A percentile compares a stretch with the other conserved stretches of the same genome.
Evolutionary conservation across 2,797 vertebrate genomes (phyloP).

Genomic region (Melanotaenia pygmaea): DNA sequence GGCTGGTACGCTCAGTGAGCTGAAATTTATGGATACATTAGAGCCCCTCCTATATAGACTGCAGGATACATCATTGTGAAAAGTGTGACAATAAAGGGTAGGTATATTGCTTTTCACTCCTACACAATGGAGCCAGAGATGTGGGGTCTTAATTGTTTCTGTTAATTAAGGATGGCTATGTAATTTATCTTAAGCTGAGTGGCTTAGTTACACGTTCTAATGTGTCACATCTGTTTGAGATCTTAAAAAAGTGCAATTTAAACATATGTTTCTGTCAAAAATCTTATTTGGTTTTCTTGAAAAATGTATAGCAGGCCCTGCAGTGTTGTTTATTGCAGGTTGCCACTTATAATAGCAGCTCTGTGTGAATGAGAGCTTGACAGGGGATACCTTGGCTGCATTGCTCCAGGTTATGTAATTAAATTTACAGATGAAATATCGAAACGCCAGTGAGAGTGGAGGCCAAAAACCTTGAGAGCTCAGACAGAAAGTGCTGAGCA

Average conservation of each 20-base stretch:
- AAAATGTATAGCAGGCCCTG: slow-evolving; percentile 6
- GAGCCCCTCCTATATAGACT: slow-evolving; percentile 56
- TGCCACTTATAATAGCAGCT: slow-evolving; percentile 54
- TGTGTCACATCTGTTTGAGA: not conserved
- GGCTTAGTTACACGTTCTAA: not conserved
- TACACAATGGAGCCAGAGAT: slow-evolving; percentile 21
- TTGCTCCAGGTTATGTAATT: slow-evolving; percentile 78
- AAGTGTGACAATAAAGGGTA: slow-evolving; percentile 68
- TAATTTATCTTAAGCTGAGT: slow-evolving; percentile 34
- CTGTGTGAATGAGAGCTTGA: slow-evolving; percentile 77
- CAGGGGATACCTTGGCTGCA: slow-evolving; percentile 69
- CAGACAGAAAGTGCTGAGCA: slow-evolving; percentile 80
- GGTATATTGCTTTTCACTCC: slow-evolving; percentile 50
- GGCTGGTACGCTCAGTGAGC: slow-evolving; percentile 32
- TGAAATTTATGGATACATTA: slow-evolving; percentile 79
- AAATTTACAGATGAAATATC: slow-evolving; percentile 84
- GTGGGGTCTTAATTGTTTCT: slow-evolving; percentile 66
- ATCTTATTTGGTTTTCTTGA: slow-evolving; percentile 28
- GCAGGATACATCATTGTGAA: slow-evolving; percentile 71
- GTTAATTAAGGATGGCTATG: slow-evolving; percentile 54
- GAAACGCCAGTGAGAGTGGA: slow-evolving; percentile 68
- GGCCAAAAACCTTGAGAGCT: slow-evolving; percentile 64
- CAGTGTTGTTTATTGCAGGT: slow-evolving; percentile 58
- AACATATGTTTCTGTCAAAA: slow-evolving; percentile 30
- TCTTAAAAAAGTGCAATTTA: slow-evolving; percentile 13